Conservation (phyloP, 1,140 invertebrate genomes). For the Drosophila parvula region DNA sequence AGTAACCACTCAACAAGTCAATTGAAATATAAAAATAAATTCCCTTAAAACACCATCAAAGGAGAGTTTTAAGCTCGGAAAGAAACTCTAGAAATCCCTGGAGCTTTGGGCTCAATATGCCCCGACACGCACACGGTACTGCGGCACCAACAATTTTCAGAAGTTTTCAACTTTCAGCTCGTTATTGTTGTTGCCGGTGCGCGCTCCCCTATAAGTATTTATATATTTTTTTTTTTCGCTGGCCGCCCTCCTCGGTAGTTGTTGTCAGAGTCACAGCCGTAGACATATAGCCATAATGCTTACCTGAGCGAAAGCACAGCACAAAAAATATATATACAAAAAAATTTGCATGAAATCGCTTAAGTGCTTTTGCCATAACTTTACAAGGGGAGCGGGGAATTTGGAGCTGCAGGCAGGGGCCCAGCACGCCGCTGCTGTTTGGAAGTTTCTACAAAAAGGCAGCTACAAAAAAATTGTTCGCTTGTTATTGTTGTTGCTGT, state of each 20-base stretch:
- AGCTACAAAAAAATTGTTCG: slow-evolving; percentile 40
- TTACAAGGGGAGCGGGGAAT: slow-evolving; percentile 21
- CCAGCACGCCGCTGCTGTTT: slow-evolving; percentile 22
- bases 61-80: slow-evolving; percentile 2
- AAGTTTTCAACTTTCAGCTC: slow-evolving; percentile 52
- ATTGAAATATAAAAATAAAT: background rate
- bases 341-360: slow-evolving; percentile 78
- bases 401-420: slow-evolving; percentile 9
- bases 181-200: slow-evolving; percentile 32
- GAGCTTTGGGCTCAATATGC: slow-evolving; percentile 18
- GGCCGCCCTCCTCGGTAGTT: slow-evolving; percentile 46
- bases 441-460: slow-evolving; percentile 39
- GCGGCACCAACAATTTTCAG: slow-evolving; percentile 39
- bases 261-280: slow-evolving; percentile 47
- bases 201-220: slow-evolving; percentile 36
- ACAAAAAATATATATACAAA: slow-evolving; percentile 34
- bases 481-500: slow-evolving; percentile 6
- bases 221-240: slow-evolving; percentile 19
- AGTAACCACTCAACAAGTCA: background rate
- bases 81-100: slow-evolving; percentile 1
- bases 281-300: slow-evolving; percentile 78
- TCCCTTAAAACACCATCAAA: background rate
- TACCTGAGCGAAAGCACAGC: slow-evolving; percentile 70
- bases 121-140: slow-evolving; percentile 22
- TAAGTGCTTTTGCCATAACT: slow-evolving; percentile 76